These are phyloP conservation scores for Leptestheria dahalacensis DNA, from an alignment of 1,140 invertebrate genomes.

Conservation along the genomic window DNA sequence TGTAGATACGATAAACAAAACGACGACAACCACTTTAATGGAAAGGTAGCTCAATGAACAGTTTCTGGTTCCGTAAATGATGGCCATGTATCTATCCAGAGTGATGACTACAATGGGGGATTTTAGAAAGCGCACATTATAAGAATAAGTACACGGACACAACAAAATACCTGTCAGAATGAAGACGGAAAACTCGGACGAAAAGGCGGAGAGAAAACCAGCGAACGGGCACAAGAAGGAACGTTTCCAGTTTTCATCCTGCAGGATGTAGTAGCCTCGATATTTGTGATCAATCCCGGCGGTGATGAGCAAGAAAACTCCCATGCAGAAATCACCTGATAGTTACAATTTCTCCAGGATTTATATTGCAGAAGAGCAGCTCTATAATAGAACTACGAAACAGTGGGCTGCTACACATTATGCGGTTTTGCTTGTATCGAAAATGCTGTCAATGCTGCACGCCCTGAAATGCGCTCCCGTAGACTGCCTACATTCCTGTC, in stretches of 20 bases:
- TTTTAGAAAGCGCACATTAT: neutral
- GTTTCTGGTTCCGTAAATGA: neutral
- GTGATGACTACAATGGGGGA: neutral
- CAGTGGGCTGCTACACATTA: slow-evolving; percentile 26
- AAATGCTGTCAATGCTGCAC: no score
- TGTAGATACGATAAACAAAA: neutral
- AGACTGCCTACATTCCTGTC: no score
- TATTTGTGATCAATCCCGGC: slow-evolving; percentile 35
- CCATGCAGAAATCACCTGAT: slow-evolving; percentile 40
- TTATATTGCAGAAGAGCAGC: slow-evolving; percentile 46
- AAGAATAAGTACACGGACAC: neutral
- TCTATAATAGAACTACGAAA: no score
- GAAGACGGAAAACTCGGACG: slow-evolving; percentile 45
- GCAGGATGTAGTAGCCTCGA: slow-evolving; percentile 35
- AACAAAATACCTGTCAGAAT: slow-evolving; percentile 33
- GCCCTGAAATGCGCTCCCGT: no score
- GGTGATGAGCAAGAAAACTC: slow-evolving; percentile 37
- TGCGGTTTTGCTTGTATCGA: neutral
- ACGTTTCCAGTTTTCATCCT: slow-evolving; percentile 35
- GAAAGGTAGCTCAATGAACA: neutral
- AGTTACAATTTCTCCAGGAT: no score
- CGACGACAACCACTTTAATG: neutral
- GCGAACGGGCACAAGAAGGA: slow-evolving; percentile 36
- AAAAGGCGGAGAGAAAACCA: slow-evolving; percentile 49
- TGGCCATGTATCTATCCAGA: neutral